Percentiles rank a stretch among this genome's conserved stretches.
Evolutionary conservation across 2,888 invertebrate genomes (phyloP).

Genomic region (Andrena minutula): DNA sequence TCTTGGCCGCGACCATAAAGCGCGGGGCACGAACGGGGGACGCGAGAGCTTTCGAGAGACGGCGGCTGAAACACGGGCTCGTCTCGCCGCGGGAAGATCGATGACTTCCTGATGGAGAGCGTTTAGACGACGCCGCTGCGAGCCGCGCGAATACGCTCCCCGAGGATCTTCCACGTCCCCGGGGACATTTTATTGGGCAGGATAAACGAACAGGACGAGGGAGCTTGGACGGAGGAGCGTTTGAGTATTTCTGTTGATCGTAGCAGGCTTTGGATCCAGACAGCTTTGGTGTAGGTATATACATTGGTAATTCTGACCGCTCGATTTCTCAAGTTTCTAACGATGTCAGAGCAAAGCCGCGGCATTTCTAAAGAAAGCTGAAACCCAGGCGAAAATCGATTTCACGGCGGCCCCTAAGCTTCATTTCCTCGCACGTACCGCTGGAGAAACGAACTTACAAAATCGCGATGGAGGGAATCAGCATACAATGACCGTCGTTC

Average conservation of each 20-base stretch:
- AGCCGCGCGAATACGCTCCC: neutral
- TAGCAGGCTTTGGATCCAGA: neutral
- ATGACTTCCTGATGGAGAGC: constrained; percentile 47
- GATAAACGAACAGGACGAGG: neutral
- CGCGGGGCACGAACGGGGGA: constrained; percentile 58
- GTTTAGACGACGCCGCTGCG: neutral
- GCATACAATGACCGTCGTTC: constrained; percentile 74
- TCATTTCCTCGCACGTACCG: constrained; percentile 52
- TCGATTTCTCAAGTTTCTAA: neutral
- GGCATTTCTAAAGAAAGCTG: neutral
- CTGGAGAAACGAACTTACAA: constrained; percentile 66
- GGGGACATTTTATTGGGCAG: neutral
- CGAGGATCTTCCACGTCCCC: neutral
- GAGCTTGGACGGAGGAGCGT: neutral
- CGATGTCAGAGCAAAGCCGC: neutral
- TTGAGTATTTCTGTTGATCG: no score
- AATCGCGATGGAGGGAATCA: constrained; percentile 68
- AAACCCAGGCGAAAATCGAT: constrained; percentile 14
- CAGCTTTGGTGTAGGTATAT: neutral
- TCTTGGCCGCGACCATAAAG: constrained; percentile 69
- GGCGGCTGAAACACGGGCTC: constrained; percentile 52
- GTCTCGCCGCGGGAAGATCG: constrained; percentile 46
- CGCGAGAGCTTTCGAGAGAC: constrained; percentile 43
- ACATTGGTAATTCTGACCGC: no score
- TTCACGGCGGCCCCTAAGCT: constrained; percentile 45